phyloP scores from a whole-genome alignment of 2,797 vertebrate genomes.

The Molossus alvarezi region DNA sequence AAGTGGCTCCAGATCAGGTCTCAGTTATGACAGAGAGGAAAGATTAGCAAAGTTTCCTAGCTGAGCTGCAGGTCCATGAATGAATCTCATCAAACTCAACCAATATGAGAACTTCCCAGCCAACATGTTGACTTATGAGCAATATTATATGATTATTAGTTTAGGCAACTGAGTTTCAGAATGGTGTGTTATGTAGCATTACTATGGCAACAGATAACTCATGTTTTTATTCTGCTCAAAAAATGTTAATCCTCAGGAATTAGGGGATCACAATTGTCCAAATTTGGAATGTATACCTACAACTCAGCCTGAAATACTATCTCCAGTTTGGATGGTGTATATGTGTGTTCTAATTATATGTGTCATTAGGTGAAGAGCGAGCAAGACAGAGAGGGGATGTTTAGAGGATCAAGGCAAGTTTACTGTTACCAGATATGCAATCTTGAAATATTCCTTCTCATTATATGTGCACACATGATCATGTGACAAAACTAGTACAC shows the following conservation, averaged over 20 bases:
- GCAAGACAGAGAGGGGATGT: background rate
- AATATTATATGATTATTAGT: background rate
- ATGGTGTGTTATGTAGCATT: background rate
- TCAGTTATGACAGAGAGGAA: background rate
- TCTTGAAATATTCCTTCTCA: background rate
- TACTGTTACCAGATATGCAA: background rate
- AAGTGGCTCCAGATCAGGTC: background rate
- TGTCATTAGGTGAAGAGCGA: background rate
- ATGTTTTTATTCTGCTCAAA: background rate
- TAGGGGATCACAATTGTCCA: background rate
- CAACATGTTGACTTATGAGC: background rate
- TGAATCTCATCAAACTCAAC: background rate
- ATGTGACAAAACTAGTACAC: background rate
- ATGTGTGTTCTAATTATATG: background rate
- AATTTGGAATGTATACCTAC: background rate
- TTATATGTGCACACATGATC: background rate
- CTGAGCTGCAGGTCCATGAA: background rate
- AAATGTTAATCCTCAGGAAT: conserved; percentile 3
- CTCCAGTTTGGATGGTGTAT: background rate
- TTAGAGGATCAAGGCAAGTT: background rate
- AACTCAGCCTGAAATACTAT: background rate
- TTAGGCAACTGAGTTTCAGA: background rate
- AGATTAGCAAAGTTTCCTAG: background rate
- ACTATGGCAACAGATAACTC: background rate
- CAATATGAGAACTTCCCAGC: background rate